Base-by-base conservation (phyloP, 2,113 vertebrate genomes). In the Dipodomys ordii region DNA sequence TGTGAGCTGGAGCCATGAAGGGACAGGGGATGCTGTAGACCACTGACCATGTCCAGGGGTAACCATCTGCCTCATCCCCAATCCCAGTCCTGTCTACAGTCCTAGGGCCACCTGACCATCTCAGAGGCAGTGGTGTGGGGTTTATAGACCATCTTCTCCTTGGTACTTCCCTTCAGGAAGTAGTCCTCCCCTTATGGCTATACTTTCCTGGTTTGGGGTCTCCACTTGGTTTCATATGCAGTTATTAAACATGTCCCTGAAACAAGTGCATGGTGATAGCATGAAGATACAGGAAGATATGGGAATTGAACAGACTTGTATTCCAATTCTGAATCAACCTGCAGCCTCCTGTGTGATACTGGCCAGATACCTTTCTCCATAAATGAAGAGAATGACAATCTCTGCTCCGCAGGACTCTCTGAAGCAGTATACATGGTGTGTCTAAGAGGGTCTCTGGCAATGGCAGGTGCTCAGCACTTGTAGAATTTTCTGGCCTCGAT, bases 121-220 rank as follows among this genome's bases (percentile, higher is more conserved):
- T 22, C 23, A 4, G 25, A 23, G 1, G 5, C 11, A 64, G 19
- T 11, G 76, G 22, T 10, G 0, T 30, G 1, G 4, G 67, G 32
- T 16, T 30, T 25, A 20, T 8, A 25, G 68, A 39, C 30, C 20
- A 39, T 30, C 69, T 53, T 62, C 20, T 19, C 7, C 3, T 27
- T 13, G 46, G 44, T 25, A n/a, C 16, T 64, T 57, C 53, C 15
- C 22, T 64, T 64, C 62, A 6, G 23, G 62, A 8, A 64, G 19
- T 64, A 12, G 69, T 35, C 35, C 5, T 2, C 16, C 25, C 53
- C 49, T 46, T 32, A 49, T 74, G 28, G 18, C 57, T 80, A 76
- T 23, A 35, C 44, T 79, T 46, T 79, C 57, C 73, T 57, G 20
- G 22, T 32, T 9, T 9, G 32, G 44, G 28, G 15, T 15, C 7